Base-by-base conservation (phyloP, 2,797 vertebrate species). In the Psittacula derbiana region DNA sequence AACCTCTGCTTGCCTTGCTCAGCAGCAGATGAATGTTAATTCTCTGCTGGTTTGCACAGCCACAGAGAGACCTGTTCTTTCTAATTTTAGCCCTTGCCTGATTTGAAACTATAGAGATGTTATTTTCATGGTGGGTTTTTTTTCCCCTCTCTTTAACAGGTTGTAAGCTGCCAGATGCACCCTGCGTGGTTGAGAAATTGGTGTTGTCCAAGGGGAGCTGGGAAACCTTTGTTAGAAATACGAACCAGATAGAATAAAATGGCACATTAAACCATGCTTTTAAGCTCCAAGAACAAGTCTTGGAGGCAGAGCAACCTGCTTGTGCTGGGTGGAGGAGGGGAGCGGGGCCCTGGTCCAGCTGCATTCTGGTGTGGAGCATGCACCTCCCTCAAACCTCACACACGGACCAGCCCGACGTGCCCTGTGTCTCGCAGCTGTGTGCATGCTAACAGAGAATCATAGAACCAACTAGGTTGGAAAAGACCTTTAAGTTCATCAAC, bases 101-200 rank as follows among this genome's bases (percentile, higher is more conserved):
- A 91, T 91, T 95, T 88, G 92, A 92, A 94, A 90, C 80, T 91
- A 83, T 58, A 93, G 60, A 79, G 57, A 38, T 69, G n/a, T 46
- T 90, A 79, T 93, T 81, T 95, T 86, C 57, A 65, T 46, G 6
- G 10, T 71, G n/a, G 5, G 21, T 13, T 47, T 70, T 92, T 87
- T 62, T 50, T 28, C 19, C 17, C 60, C 44, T 80, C 49, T 89
- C 94, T 78, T 78, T 88, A 88, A 66, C 50, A 90, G 43, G 61
- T 61, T 55, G 61, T 50, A 83, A 92, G 65, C 66, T 86, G 73
- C 66, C 85, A 92, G 82, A 90, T 75, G 76, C 65, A 91, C 33
- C 61, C 53, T 0, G 0, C 4, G 1, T 36, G 30, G 27, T 3
- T 80, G 66, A 90, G 80, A 86, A 93, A 80, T 2, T 43, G 44